Conservation (phyloP, 2,888 invertebrate genomes). For the Sphinx pinastri region DNA sequence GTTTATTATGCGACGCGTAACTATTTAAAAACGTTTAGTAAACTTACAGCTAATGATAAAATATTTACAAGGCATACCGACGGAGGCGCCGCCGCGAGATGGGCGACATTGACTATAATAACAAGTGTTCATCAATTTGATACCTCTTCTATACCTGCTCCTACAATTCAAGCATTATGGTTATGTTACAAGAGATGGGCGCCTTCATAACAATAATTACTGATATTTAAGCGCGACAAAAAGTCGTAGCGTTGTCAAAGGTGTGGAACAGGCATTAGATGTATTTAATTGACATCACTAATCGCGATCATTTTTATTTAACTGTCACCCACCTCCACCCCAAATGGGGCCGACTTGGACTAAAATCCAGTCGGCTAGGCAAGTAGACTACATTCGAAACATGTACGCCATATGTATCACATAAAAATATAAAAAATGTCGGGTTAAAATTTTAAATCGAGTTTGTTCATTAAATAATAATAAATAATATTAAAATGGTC, state of each 20-base stretch:
- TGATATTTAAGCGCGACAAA: too few species aligned
- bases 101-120: neutral
- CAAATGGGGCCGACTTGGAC: neutral
- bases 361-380: constrained; percentile 13
- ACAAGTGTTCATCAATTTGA: too few species aligned
- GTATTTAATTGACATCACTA: too few species aligned
- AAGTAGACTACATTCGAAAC: constrained; percentile 15
- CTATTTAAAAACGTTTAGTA: constrained; percentile 21
- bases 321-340: constrained; percentile 10
- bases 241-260: too few species aligned
- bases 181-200: too few species aligned
- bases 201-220: too few species aligned
- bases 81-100: constrained; percentile 11
- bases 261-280: too few species aligned
- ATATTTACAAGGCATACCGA: constrained; percentile 23
- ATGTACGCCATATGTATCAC: constrained; percentile 19
- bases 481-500: constrained; percentile 17
- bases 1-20: constrained; percentile 20
- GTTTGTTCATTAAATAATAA: constrained; percentile 24
- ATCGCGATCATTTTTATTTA: neutral
- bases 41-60: constrained; percentile 20
- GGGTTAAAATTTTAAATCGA: constrained; percentile 11
- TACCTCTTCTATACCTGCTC: neutral
- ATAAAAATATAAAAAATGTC: constrained; percentile 15
- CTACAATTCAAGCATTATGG: neutral